Conservation (phyloP, 2,113 vertebrate genomes). For the Oxyura jamaicensis region DNA sequence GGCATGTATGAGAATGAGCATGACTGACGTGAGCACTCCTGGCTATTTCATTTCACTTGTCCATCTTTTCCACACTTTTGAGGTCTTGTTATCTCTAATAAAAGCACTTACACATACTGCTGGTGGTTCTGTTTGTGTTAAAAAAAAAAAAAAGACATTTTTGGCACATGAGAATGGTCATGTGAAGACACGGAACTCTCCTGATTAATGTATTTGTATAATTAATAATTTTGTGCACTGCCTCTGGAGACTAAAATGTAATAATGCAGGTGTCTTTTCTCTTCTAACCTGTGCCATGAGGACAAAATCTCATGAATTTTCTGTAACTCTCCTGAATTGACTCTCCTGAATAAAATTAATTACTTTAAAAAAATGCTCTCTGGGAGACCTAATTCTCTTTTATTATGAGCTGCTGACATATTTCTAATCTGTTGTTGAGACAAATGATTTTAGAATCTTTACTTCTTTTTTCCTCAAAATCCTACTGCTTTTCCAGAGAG, state of each 20-base stretch:
- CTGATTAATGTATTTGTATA: not conserved
- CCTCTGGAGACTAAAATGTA: not conserved
- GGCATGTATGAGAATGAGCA: not conserved
- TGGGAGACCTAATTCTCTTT: not conserved
- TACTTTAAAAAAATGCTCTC: not conserved
- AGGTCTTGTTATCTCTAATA: not conserved
- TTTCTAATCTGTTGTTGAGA: not conserved
- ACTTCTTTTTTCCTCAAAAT: not conserved
- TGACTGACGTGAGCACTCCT: not conserved
- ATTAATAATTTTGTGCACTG: not conserved
- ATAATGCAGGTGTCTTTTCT: not conserved
- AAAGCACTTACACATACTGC: not conserved
- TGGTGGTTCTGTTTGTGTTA: not conserved
- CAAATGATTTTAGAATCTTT: not conserved
- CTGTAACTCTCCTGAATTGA: not conserved
- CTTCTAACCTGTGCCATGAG: not conserved
- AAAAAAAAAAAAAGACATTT: not conserved
- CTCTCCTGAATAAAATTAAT: conserved; percentile 10
- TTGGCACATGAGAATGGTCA: not conserved
- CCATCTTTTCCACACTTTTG: not conserved
- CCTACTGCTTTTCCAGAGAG: not conserved
- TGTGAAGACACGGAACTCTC: not conserved
- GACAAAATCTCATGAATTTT: not conserved
- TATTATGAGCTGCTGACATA: not conserved
- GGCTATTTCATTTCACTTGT: not conserved